A percentile compares a stretch with the other conserved stretches of the same genome.
phyloP scores from a whole-genome alignment of 2,113 vertebrate species.

The Lepus europaeus region DNA sequence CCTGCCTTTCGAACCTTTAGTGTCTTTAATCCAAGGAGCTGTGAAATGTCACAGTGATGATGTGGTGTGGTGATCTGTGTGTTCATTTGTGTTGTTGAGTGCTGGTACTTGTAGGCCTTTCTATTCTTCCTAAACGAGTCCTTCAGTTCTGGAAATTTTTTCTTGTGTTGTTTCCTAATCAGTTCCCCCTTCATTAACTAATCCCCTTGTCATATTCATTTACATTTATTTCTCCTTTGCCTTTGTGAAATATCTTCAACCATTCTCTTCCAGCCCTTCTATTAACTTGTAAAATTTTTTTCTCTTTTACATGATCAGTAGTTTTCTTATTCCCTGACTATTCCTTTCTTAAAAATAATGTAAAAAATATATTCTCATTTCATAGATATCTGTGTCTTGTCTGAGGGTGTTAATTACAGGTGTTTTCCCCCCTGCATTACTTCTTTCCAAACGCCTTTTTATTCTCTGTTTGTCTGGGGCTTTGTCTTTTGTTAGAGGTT shows the following conservation, averaged over 20 bases:
- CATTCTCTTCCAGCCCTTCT: neutral
- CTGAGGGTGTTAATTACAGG: neutral
- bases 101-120: neutral
- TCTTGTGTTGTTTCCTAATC: neutral
- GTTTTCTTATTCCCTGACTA: neutral
- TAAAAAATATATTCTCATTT: neutral
- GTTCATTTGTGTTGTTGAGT: neutral
- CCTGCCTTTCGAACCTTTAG: neutral
- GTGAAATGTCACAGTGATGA: neutral
- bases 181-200: neutral
- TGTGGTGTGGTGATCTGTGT: neutral
- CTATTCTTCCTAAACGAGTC: neutral
- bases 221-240: neutral
- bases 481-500: neutral
- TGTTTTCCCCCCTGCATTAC: neutral
- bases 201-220: neutral
- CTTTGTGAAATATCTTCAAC: neutral
- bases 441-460: neutral
- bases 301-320: neutral
- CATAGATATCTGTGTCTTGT: neutral
- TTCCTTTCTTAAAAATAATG: neutral
- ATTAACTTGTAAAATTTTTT: neutral
- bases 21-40: neutral
- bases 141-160: neutral
- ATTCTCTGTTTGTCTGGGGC: neutral